phyloP scores from a whole-genome alignment of 2,888 invertebrate species.

The Pandemis heparana region DNA sequence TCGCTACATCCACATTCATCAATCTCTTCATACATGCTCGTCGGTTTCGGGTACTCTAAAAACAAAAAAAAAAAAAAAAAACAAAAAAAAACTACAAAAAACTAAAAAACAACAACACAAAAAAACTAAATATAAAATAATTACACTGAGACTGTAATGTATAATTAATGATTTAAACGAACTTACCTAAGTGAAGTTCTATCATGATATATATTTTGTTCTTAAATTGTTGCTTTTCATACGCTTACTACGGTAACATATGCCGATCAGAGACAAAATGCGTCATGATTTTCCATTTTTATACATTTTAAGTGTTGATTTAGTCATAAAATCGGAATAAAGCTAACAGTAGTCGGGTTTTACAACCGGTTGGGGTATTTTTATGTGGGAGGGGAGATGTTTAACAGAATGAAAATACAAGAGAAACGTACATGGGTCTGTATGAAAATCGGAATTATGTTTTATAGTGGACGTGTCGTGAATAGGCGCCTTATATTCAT shows the following conservation, averaged over 20 bases:
- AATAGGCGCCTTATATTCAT: conserved; percentile 65
- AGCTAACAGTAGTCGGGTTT: conserved; percentile 56
- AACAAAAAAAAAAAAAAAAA: too few species aligned
- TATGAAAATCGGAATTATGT: conserved; percentile 83
- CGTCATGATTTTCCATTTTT: conserved; percentile 40
- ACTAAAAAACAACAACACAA: too few species aligned
- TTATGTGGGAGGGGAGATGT: conserved; percentile 68
- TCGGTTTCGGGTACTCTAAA: too few species aligned
- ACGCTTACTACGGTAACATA: not conserved
- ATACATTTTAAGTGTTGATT: conserved; percentile 42
- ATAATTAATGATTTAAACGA: too few species aligned
- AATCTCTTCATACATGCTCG: too few species aligned
- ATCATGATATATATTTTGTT: not conserved
- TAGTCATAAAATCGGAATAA: conserved; percentile 51
- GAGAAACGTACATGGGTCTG: conserved; percentile 59
- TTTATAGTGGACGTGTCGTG: conserved; percentile 81
- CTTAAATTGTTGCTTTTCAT: not conserved
- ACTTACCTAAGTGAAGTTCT: too few species aligned
- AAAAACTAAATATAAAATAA: too few species aligned
- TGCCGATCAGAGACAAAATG: conserved; percentile 22
- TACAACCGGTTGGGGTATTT: conserved; percentile 71
- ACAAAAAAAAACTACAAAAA: too few species aligned
- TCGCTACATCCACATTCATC: too few species aligned
- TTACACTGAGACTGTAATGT: too few species aligned
- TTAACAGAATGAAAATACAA: conserved; percentile 74